Evolutionary conservation across 2,888 invertebrate species (phyloP), one percentile per base, ranked within the genome.

Genomic region (Stratiomys singularior): DNA sequence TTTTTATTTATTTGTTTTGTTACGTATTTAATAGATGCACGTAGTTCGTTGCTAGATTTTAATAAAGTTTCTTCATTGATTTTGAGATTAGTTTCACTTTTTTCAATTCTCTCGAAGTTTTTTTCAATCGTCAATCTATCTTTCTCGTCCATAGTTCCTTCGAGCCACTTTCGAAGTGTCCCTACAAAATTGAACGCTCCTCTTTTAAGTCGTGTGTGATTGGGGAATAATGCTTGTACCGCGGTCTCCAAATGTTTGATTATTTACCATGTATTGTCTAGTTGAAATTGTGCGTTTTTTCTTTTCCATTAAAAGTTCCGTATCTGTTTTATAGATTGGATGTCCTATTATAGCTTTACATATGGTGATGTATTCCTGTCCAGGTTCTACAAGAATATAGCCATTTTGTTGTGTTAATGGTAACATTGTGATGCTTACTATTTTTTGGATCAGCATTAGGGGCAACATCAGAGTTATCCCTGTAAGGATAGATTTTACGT

Each of bases 341-440:
- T 66, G 66, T 37, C 66, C 66, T 66, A 37, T 66, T 30, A 66
- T 66, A 37, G 66, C 66, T 66, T 66, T 66, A n/a, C 37, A 37
- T n/a, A 28, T 66, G 23, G 2, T 60, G 21, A 60, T 21, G 18
- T 60, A 60, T 23, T 60, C 25, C 25, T 60, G 15, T 60, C 3
- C 13, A 60, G 58, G 9, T 60, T 25, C 58, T 25, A 60, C 18
- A 9, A 60, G 13, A 23, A 60, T 60, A 23, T 60, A 23, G 18
- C 25, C 25, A 18, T 52, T 52, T 52, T 52, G 15, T 52, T 52
- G 52, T n/a, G 15, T 52, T 52, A 52, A n/a, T 13, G 52, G 52
- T 28, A 27, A n/a, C 28, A 64, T 64, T 15, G 15, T 64, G 30
- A 64, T n/a, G 23, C 30, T 28, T 28, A 3, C 11, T 64, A 15